A percentile compares a stretch with the other conserved stretches of the same genome.
These are phyloP conservation scores for Dicyrtoma fusca DNA, from an alignment of 2,888 invertebrate species.

Conservation along the genomic window DNA sequence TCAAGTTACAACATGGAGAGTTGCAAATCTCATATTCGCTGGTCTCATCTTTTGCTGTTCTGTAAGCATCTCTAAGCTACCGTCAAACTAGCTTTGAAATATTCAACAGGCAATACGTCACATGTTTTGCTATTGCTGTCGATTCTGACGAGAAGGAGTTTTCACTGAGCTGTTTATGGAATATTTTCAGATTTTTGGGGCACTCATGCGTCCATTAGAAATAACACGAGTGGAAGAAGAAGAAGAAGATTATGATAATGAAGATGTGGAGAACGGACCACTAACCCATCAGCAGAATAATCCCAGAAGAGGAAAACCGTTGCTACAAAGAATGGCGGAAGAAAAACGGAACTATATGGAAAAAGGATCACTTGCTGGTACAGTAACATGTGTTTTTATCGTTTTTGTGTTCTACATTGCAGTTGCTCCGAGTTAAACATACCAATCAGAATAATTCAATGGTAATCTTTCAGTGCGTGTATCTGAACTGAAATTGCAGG, in stretches of 20 bases:
- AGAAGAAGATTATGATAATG: conserved; percentile 57
- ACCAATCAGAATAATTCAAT: background rate
- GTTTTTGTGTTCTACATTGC: background rate
- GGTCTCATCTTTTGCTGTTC: conserved; percentile 89
- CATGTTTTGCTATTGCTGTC: too few species aligned
- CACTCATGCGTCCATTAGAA: conserved; percentile 77
- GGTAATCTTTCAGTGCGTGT: background rate
- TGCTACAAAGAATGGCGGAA: conserved; percentile 89
- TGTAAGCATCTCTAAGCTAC: conserved; percentile 63
- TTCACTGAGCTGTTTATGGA: too few species aligned
- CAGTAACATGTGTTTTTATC: background rate
- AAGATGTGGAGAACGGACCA: conserved; percentile 59
- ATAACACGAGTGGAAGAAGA: conserved; percentile 68
- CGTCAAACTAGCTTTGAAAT: background rate
- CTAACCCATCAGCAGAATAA: conserved; percentile 55
- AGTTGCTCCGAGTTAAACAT: background rate
- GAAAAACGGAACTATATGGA: conserved; percentile 90
- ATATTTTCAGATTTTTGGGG: conserved; percentile 69
- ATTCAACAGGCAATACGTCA: background rate
- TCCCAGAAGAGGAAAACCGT: conserved; percentile 66
- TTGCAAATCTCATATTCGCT: conserved; percentile 86
- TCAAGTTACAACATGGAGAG: conserved; percentile 79
- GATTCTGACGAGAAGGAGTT: too few species aligned
- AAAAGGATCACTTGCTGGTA: conserved; percentile 78
- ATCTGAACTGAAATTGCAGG: background rate